Base-by-base conservation (phyloP, 2,888 invertebrate species). In the Hydroisotoma schaefferi region DNA sequence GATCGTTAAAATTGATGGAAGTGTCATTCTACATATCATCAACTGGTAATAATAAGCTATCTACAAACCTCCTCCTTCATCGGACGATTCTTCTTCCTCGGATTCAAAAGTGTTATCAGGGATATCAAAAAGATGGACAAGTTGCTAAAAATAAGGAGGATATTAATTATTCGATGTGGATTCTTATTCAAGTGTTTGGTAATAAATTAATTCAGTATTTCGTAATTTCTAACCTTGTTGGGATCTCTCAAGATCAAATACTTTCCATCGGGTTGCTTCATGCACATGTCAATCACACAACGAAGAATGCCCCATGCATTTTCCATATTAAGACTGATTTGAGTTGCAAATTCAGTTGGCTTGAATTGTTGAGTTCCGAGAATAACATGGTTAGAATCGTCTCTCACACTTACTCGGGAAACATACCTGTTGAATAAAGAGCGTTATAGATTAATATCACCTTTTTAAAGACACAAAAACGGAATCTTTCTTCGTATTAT, bases 161-260 rank as follows among this genome's bases (percentile, higher is more conserved):
- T n/a, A n/a, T n/a, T n/a, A n/a, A n/a, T n/a, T n/a, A n/a, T n/a
- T n/a, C n/a, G n/a, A 37, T 37, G 8, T 33, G 15, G 33, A 15
- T 43, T 6, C 10, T 6, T 20, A 43, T 15, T 43, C 20, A 15
- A 20, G 6, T 43, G 18, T 43, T 15, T n/a, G 20, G 6, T 15
- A 15, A 27, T 27, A n/a, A 18, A n/a, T 28, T 49, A 28, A 26
- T n/a, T n/a, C 18, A 23, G 10, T 23, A 47, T 23, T 6, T 25
- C 8, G 25, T 23, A 26, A 15, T 58, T 15, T 3, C 59, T 69
- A 71, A 81, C 82, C 81, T 98, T 98, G 80, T 97, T 98, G 2
- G 98, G 98, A 79, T 98, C 97, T 80, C 98, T 97, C 91, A 98
- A 93, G 72, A 98, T 94, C 74, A 98, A 82, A 79, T 94, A 98